phyloP scores from a whole-genome alignment of 2,888 invertebrate genomes.

The Philhelius pedissequus region DNA sequence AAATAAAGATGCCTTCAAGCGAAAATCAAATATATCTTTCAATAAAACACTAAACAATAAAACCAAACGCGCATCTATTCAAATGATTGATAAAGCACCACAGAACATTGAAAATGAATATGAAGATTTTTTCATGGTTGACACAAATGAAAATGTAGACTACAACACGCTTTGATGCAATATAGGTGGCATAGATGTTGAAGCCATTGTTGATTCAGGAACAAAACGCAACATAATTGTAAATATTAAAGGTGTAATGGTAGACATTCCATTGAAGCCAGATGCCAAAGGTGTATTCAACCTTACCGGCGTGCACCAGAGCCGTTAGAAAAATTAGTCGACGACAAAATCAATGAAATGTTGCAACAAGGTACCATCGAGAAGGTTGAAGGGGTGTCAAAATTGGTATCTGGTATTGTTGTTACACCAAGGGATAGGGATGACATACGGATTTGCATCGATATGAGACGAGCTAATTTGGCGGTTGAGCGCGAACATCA shows the following conservation, averaged over 20 bases:
- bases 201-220: too few relatives aligned
- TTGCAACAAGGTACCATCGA: background rate
- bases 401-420: background rate
- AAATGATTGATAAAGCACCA: background rate
- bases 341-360: background rate
- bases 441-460: slow-evolving; percentile 2
- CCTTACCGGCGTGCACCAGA: background rate
- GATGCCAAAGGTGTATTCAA: too few relatives aligned
- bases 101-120: background rate
- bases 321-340: background rate
- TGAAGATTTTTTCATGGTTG: background rate
- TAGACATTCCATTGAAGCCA: too few relatives aligned
- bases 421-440: background rate
- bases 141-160: background rate
- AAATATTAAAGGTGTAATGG: too few relatives aligned
- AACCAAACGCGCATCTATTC: background rate
- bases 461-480: background rate
- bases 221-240: background rate
- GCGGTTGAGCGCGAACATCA: slow-evolving; percentile 9
- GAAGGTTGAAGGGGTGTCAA: too few relatives aligned
- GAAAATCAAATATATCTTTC: background rate
- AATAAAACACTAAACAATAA: background rate
- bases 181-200: background rate
- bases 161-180: background rate
- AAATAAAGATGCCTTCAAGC: background rate